Base-by-base conservation (phyloP, 1,140 invertebrate genomes). In the Anastatus disparis region DNA sequence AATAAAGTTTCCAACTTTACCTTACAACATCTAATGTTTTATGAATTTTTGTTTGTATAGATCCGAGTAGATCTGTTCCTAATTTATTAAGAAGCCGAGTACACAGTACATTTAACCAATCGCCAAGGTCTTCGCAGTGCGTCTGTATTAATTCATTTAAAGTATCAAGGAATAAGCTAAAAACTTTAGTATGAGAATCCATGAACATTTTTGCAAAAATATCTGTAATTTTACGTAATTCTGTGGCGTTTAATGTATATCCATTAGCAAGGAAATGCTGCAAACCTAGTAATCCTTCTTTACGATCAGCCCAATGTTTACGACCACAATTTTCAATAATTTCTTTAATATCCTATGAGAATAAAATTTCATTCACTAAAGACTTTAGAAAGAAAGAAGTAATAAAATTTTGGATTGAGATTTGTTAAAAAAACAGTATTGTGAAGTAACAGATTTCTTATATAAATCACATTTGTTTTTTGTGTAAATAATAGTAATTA, bases 131-230 rank as follows among this genome's bases (percentile, higher is more conserved):
- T 70, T 90, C 89, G 71, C 91, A 92, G 84, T 98, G 95, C n/a
- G 92, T 91, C 71, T 90, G 85, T 53, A 98, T 92, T 67, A 98
- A 85, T 79, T 97, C 95, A 73, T 94, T 93, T 17, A 98, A 88
- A 0, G 95, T 94, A 77, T 98, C 97, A 76, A 98, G 84, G 85
- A 98, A 97, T 64, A 98, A 85, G 55, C 93, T 94, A 84, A 98
- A 96, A 53, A 97, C 94, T 86, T 98, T 98, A 2, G 95, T 97
- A 81, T 97, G 95, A n/a, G 95, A 94, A 83, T 98, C 96, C 89
- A 97, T 95, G 78, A 98, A 97, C 94, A 98, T 96, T 87, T 95
- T 94, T 48, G 94, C 94, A 79, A 97, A 95, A 71, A 97, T 93
- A 76, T 98, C 96, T 0, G 94, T 95, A 8, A 96, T 89, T 74